Evolutionary conservation across 2,113 vertebrate genomes (phyloP), one percentile per base, ranked within the genome.

Genomic region (Axis porcinus): DNA sequence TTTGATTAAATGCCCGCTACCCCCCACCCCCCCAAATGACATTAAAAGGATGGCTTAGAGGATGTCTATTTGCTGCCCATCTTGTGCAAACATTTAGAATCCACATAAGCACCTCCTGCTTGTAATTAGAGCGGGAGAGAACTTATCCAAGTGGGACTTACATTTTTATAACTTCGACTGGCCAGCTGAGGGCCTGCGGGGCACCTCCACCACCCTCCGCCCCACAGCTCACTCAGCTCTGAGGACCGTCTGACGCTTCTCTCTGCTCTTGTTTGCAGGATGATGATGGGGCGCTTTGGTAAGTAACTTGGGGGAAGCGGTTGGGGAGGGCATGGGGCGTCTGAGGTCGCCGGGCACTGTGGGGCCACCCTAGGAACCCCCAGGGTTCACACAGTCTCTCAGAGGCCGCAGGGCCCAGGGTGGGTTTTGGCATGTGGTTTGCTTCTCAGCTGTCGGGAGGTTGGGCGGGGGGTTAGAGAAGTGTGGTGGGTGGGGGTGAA

Each of bases 271-370:
- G 0, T 84, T 99, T 99, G 45, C 98, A 99, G 99, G 98, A 99
- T 99, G 99, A 99, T 99, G 99, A 99, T 99, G 99, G 99, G 99
- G 88, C 98, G 99, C 94, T 99, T 99, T 96, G 99, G 99, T 99
- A 92, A 99, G 99, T 99, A 95, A 58, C 28, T 4, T 2, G 0
- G 30, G 58, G 5, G 64, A 60, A 12, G n/a, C 0, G 13, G 8
- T 1, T 2, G 4, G 14, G 45, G 50, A 28, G 15, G 7, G 2
- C 67, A 27, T n/a, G 45, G 92, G 74, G 28, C 16, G 0, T 5
- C 10, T 6, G 54, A 33, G 87, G 60, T 23, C 1, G 0, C 17
- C 0, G 3, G 11, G 52, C 2, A 0, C 55, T 2, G 36, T 25
- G 40, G 40, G 62, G 40, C n/a, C 30, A 54, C 19, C 88, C 47